Conservation (phyloP, 30 jellyfish, hydroid and myxozoan species). For the Turritopsis dohrnii region DNA sequence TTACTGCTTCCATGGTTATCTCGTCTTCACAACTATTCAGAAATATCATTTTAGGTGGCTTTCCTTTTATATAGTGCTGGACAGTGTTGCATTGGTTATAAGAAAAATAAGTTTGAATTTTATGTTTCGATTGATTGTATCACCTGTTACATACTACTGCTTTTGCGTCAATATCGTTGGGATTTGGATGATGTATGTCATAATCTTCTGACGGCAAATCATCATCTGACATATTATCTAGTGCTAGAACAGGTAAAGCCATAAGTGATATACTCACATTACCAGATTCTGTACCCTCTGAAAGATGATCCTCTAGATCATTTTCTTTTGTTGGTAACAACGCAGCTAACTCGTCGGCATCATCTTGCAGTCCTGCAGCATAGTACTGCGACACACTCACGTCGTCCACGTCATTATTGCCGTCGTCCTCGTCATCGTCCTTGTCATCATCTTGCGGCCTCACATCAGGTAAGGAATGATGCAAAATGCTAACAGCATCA, state of each 20-base stretch:
- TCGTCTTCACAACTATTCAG: neutral
- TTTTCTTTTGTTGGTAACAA: neutral
- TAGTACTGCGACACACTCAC: too few species aligned
- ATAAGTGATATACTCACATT: too few species aligned
- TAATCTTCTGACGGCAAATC: neutral
- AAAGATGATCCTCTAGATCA: neutral
- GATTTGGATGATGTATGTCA: neutral
- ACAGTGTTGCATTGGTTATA: neutral
- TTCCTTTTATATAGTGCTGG: neutral
- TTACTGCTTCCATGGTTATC: neutral
- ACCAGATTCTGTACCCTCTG: too few species aligned
- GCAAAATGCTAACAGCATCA: neutral
- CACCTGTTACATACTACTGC: neutral
- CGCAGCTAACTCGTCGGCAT: too few species aligned
- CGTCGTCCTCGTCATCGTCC: too few species aligned
- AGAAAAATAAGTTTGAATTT: neutral
- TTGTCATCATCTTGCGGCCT: too few species aligned
- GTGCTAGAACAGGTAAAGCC: too few species aligned
- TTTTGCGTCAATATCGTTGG: neutral
- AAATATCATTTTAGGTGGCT: neutral
- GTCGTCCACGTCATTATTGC: too few species aligned
- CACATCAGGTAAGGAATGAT: too few species aligned
- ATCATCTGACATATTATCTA: too few species aligned
- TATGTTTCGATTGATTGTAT: neutral
- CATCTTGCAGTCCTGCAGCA: neutral